Conservation (phyloP, 2,888 invertebrate species). For the Xanthorhoe designata region DNA sequence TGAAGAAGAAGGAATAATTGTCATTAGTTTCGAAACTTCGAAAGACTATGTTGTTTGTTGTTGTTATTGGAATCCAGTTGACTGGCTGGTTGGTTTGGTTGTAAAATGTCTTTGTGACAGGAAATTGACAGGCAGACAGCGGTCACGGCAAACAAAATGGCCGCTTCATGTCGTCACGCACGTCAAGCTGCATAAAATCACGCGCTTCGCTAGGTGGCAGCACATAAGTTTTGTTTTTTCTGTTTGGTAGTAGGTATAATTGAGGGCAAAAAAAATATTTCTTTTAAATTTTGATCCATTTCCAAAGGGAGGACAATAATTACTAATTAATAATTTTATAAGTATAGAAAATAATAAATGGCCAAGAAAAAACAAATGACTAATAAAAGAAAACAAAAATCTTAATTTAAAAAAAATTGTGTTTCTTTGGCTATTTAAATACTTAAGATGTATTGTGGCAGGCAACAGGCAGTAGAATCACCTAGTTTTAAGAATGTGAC, state of each 20-base stretch:
- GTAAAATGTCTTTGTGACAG: slow-evolving; percentile 79
- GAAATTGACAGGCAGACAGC: slow-evolving; percentile 81
- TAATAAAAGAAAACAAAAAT: too few relatives aligned
- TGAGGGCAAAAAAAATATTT: not conserved
- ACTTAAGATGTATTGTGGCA: too few relatives aligned
- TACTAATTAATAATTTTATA: too few relatives aligned
- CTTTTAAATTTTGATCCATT: not conserved
- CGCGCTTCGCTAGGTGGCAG: slow-evolving; percentile 72
- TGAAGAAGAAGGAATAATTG: slow-evolving; percentile 7
- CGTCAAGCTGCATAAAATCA: slow-evolving; percentile 56
- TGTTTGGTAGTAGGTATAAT: not conserved
- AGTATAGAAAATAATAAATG: too few relatives aligned
- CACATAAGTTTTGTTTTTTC: slow-evolving; percentile 56
- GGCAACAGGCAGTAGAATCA: too few relatives aligned
- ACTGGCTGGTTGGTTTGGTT: too few relatives aligned
- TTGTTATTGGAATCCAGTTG: slow-evolving; percentile 73
- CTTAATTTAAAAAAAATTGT: too few relatives aligned
- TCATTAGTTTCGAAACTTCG: not conserved
- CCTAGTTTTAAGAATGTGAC: too few relatives aligned
- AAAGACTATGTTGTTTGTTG: slow-evolving; percentile 64
- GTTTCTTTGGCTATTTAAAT: too few relatives aligned
- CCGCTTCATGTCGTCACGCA: slow-evolving; percentile 49
- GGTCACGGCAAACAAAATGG: slow-evolving; percentile 73
- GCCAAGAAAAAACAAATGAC: too few relatives aligned
- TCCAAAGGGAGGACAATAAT: not conserved